Evolutionary conservation across 2,113 vertebrate genomes (phyloP).

Genomic region (Ovis aries): DNA sequence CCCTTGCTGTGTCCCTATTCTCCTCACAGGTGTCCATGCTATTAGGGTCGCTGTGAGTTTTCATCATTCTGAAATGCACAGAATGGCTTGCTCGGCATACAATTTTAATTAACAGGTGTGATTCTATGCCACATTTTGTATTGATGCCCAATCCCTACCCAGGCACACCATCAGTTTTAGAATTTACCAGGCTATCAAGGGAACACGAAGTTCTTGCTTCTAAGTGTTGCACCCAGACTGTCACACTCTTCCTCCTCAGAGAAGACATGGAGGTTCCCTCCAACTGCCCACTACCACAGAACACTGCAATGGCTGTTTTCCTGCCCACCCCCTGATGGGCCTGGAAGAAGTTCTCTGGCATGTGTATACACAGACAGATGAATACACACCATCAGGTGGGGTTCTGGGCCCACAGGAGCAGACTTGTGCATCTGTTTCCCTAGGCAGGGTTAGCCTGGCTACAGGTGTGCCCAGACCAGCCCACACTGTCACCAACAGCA

Average conservation of each 20-base stretch:
- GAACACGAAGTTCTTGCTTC: background rate
- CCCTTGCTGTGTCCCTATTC: background rate
- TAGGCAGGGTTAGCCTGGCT: background rate
- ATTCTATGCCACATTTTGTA: background rate
- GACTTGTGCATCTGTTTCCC: background rate
- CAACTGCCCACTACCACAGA: background rate
- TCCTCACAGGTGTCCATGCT: background rate
- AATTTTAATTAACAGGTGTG: background rate
- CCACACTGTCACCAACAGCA: background rate
- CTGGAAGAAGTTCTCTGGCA: background rate
- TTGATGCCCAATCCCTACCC: background rate
- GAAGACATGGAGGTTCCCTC: background rate
- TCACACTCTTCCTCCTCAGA: background rate
- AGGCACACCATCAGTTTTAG: background rate
- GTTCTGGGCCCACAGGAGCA: background rate
- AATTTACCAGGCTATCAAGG: background rate
- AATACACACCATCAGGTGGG: background rate
- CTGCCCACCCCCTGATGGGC: background rate
- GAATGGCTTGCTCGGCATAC: background rate
- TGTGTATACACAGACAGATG: background rate
- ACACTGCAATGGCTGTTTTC: background rate
- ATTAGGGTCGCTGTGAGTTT: background rate
- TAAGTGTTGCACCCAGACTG: background rate
- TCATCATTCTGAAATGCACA: background rate
- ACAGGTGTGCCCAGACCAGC: background rate